Percentiles rank a stretch among this genome's conserved stretches.
phyloP scores from a whole-genome alignment of 2,888 invertebrate genomes.

The Sericinus montela region DNA sequence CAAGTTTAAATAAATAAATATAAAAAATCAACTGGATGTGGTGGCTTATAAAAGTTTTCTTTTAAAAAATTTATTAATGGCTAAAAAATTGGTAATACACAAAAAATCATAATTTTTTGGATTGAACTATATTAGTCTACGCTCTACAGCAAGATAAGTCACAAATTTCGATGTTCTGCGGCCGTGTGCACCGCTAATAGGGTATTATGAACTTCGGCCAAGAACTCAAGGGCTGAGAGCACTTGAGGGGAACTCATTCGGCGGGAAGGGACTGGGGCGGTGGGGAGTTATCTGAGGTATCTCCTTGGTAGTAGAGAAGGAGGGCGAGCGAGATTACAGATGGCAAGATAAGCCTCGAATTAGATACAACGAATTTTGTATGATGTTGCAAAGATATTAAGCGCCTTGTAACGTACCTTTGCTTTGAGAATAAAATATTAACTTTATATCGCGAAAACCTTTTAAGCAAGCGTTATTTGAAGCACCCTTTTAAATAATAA shows the following conservation, averaged over 20 bases:
- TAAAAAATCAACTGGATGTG: too few relatives aligned
- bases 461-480: slow-evolving; percentile 36
- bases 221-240: slow-evolving; percentile 56
- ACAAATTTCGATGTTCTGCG: slow-evolving; percentile 47
- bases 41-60: too few relatives aligned
- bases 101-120: too few relatives aligned
- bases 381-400: slow-evolving; percentile 71
- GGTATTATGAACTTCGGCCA: slow-evolving; percentile 73
- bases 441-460: slow-evolving; percentile 53
- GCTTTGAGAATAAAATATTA: slow-evolving; percentile 72
- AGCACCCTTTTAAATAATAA: background rate
- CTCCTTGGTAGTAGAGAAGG: slow-evolving; percentile 49
- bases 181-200: slow-evolving; percentile 65
- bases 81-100: too few relatives aligned
- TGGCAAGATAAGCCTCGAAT: slow-evolving; percentile 76
- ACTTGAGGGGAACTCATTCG: slow-evolving; percentile 34
- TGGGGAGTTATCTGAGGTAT: slow-evolving; percentile 57
- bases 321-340: slow-evolving; percentile 68
- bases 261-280: slow-evolving; percentile 28
- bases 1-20: too few relatives aligned
- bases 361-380: slow-evolving; percentile 76
- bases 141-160: slow-evolving; percentile 5
- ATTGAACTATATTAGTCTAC: too few relatives aligned
- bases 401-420: slow-evolving; percentile 46
- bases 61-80: too few relatives aligned